phyloP scores from a whole-genome alignment of 2,888 invertebrate species.

The Aethes cnicana region DNA sequence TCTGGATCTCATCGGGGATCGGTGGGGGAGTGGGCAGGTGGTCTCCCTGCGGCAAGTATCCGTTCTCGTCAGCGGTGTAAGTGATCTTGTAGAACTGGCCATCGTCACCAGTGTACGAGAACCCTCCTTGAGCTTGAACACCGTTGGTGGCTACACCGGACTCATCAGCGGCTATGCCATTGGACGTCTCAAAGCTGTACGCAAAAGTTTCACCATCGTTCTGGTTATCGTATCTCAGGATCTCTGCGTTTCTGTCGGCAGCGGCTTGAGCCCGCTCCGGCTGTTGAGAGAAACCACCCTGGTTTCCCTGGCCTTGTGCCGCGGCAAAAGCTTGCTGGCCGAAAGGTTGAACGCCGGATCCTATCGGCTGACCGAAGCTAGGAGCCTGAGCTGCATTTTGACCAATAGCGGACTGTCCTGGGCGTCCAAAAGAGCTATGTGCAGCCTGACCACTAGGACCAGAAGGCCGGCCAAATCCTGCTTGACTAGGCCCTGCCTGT shows the following conservation, averaged over 20 bases:
- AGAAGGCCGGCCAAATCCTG: conserved; percentile 11
- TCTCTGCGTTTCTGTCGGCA: conserved; percentile 65
- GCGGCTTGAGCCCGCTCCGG: conserved; percentile 65
- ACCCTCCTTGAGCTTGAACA: conserved; percentile 70
- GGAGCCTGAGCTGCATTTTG: conserved; percentile 18
- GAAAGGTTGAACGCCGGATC: conserved; percentile 6
- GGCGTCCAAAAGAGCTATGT: conserved; percentile 18
- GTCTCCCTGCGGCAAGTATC: conserved; percentile 67
- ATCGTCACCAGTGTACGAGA: conserved; percentile 71
- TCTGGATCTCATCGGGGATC: conserved; percentile 71
- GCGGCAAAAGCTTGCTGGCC: conserved; percentile 13
- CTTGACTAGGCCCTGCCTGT: background rate
- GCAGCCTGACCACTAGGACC: conserved; percentile 15
- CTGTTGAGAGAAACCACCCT: conserved; percentile 40
- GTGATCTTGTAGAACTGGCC: conserved; percentile 66
- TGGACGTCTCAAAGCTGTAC: conserved; percentile 73
- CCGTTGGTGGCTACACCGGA: conserved; percentile 71
- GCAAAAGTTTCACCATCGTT: conserved; percentile 69
- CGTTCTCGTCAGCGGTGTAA: conserved; percentile 76
- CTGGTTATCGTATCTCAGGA: conserved; percentile 63
- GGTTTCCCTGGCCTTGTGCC: conserved; percentile 34
- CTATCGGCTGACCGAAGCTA: background rate
- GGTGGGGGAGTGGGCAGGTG: conserved; percentile 74
- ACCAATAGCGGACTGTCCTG: conserved; percentile 25
- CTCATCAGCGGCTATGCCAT: conserved; percentile 74